phyloP scores from a whole-genome alignment of 2,797 vertebrate genomes.

The Halcyon leucocephala region DNA sequence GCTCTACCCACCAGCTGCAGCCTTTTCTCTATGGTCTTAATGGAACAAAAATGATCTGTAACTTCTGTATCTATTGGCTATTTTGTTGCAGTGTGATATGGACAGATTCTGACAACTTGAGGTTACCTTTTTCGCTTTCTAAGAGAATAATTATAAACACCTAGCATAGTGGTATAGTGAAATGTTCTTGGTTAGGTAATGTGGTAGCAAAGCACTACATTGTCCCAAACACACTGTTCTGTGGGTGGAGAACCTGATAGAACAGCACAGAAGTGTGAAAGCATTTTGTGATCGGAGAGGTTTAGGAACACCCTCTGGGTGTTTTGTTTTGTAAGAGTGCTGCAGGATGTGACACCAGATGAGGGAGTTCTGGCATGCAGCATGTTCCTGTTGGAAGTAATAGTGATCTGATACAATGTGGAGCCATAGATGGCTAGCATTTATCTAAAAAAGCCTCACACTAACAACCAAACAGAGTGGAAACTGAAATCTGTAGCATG shows the following conservation, averaged over 20 bases:
- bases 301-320: neutral
- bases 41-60: neutral
- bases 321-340: neutral
- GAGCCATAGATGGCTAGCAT: neutral
- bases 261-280: neutral
- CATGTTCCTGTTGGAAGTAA: neutral
- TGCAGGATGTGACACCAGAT: neutral
- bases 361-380: neutral
- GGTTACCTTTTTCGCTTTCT: neutral
- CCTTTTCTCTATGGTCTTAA: neutral
- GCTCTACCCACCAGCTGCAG: neutral
- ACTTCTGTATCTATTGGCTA: neutral
- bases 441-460: neutral
- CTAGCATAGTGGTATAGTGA: neutral
- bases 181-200: neutral
- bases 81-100: neutral
- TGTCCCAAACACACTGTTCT: neutral
- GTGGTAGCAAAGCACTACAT: neutral
- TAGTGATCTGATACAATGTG: neutral
- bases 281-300: neutral
- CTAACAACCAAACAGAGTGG: neutral
- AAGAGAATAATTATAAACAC: neutral
- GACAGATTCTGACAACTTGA: neutral
- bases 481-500: neutral
- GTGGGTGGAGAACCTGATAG: fast-evolving